Conservation (phyloP, 2,888 invertebrate species). For the Hypena proboscidalis region DNA sequence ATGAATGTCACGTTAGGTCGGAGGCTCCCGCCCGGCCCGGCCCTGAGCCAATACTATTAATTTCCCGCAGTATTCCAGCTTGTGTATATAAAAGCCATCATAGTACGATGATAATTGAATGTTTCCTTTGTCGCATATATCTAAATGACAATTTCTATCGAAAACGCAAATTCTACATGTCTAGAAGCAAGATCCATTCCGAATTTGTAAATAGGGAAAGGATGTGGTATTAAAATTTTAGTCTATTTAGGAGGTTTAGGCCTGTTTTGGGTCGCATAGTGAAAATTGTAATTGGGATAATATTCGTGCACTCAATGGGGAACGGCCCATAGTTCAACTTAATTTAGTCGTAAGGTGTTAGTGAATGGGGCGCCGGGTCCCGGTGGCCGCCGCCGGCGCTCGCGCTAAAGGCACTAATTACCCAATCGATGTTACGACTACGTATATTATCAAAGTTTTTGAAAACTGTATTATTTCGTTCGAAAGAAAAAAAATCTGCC, state of each 20-base stretch:
- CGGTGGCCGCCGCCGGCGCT: conserved; percentile 17
- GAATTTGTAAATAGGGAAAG: conserved; percentile 59
- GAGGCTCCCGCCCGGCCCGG: conserved; percentile 39
- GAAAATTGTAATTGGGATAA: conserved; percentile 65
- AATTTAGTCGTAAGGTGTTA: conserved; percentile 69
- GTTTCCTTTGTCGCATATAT: conserved; percentile 30
- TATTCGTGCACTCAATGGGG: conserved; percentile 56
- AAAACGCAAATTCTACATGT: conserved; percentile 26
- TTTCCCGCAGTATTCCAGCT: conserved; percentile 67
- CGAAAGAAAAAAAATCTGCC: conserved; percentile 56
- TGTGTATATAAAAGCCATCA: conserved; percentile 62
- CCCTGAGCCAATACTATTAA: conserved; percentile 53
- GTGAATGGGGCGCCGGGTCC: conserved; percentile 31
- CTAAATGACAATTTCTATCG: conserved; percentile 24
- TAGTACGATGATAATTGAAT: conserved; percentile 27
- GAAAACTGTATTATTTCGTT: conserved; percentile 53
- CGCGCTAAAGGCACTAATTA: conserved; percentile 50
- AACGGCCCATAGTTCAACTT: conserved; percentile 59
- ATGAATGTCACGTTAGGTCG: conserved; percentile 40
- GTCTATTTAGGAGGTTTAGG: conserved; percentile 64
- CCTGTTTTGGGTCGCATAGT: conserved; percentile 57
- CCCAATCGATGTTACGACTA: conserved; percentile 48
- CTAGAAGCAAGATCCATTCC: conserved; percentile 46
- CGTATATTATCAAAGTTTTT: conserved; percentile 55
- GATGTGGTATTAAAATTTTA: conserved; percentile 55